Base-by-base conservation (phyloP, 2,888 invertebrate species). In the Xestia xanthographa region DNA sequence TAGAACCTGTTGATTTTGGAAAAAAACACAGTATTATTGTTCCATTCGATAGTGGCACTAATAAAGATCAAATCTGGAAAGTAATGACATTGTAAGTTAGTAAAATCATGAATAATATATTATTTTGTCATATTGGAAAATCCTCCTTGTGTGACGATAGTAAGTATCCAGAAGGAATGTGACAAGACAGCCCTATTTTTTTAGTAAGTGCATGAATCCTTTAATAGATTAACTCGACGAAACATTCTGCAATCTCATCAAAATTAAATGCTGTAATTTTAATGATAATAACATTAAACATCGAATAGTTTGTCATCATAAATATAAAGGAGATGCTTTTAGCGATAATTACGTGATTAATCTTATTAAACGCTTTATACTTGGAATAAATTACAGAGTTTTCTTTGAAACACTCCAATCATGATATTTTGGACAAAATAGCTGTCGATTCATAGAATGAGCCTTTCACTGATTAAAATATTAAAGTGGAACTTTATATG, bases 291-390 rank as follows among this genome's bases (percentile, higher is more conserved):
- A 50, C n/a, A 69, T 84, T 53, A 74, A 34, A 80, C 34, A 66
- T 48, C n/a, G 14, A 72, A 77, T 84, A 84, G 77, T 84, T 81
- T 74, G 22, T 60, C 58, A 68, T 67, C 65, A 34, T 50, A 66
- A 75, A 62, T 53, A 68, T 41, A 79, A 75, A 75, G 34, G 60
- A 73, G 56, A 66, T 63, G 77, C 77, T 85, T 75, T 80, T 68
- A 85, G 71, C 29, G 38, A 72, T 78, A 75, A 85, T 83, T 72
- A 81, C 58, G n/a, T 73, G n/a, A 82, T 82, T 77, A 76, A 80
- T 83, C 72, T 73, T 71, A 73, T 83, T 83, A 85, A 72, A 62
- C 22, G 50, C 29, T 63, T 65, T 67, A 66, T 75, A 56, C 41
- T 80, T 70, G 66, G 70, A 78, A 72, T 74, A 71, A 83, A 75